These are phyloP conservation scores for Cephonodes hylas DNA, from an alignment of 2,888 invertebrate species.

Conservation along the genomic window DNA sequence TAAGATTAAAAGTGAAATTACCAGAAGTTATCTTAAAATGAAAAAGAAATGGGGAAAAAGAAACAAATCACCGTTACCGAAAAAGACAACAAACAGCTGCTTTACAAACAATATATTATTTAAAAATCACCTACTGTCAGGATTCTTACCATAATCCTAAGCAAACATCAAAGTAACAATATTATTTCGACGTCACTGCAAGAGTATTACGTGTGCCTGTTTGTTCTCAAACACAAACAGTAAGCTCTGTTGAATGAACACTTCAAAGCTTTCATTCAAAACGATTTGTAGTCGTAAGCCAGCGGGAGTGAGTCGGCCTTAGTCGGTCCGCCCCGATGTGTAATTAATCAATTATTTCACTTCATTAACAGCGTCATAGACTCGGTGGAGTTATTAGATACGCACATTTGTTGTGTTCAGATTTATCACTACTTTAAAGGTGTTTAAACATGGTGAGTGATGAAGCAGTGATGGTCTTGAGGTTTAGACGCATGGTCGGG, in stretches of 20 bases:
- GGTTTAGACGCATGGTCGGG: no score
- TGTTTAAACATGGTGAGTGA: no score
- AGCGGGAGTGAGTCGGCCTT: conserved; percentile 43
- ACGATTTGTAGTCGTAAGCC: conserved; percentile 33
- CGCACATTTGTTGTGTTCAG: no score
- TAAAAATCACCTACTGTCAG: not conserved
- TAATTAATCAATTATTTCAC: conserved; percentile 71
- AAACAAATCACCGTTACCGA: no score
- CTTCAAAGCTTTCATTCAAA: conserved; percentile 9
- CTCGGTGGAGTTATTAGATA: not conserved
- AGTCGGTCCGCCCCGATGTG: conserved; percentile 46
- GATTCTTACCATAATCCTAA: not conserved
- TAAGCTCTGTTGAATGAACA: conserved; percentile 1
- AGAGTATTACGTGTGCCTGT: not conserved
- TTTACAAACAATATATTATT: no score
- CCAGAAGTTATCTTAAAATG: no score
- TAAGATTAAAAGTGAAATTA: no score
- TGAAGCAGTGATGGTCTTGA: no score
- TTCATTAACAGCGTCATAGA: conserved; percentile 46
- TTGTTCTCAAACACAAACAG: not conserved
- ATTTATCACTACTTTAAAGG: no score
- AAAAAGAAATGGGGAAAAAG: no score
- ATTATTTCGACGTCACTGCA: not conserved
- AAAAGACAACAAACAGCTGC: no score
- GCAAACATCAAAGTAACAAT: not conserved